These are phyloP conservation scores for Actinernus sp. DNA, from an alignment of 92 coral and sea anemone species.

Conservation along the genomic window DNA sequence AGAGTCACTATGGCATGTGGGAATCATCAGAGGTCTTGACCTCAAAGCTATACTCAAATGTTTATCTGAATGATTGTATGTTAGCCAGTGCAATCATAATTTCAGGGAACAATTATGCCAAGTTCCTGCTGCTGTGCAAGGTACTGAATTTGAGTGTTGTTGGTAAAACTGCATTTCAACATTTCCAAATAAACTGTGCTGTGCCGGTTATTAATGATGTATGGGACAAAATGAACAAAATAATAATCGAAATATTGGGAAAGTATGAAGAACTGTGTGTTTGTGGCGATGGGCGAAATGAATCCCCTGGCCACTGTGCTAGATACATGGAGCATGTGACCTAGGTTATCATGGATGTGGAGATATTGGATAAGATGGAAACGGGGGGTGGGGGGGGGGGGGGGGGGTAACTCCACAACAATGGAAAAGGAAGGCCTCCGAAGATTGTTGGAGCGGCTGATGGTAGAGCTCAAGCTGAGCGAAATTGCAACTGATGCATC, in stretches of 20 bases:
- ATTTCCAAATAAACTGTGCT: slow-evolving; percentile 37
- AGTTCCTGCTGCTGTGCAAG: slow-evolving; percentile 35
- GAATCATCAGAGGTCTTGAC: slow-evolving; percentile 53
- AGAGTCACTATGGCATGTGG: slow-evolving; percentile 38
- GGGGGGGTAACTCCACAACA: slow-evolving; percentile 34
- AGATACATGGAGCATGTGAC: slow-evolving; percentile 31
- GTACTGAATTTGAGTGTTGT: slow-evolving; percentile 21
- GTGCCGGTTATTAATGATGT: slow-evolving; percentile 10
- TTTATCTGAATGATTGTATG: slow-evolving; percentile 16
- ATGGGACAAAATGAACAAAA: slow-evolving; percentile 22
- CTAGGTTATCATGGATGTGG: slow-evolving; percentile 9
- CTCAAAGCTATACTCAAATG: not conserved
- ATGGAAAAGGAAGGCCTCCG: slow-evolving; percentile 43
- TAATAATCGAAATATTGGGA: no score
- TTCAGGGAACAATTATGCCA: slow-evolving; percentile 52
- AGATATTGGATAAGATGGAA: slow-evolving; percentile 52
- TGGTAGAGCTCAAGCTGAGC: not conserved
- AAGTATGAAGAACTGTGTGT: slow-evolving; percentile 29
- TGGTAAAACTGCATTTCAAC: not conserved
- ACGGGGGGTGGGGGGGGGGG: no score
- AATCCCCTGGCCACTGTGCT: slow-evolving; percentile 24
- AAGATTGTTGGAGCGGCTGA: slow-evolving; percentile 17
- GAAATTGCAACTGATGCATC: slow-evolving; percentile 38
- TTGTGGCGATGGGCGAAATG: no score
- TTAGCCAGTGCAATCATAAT: slow-evolving; percentile 24